Conservation (phyloP, 2,888 invertebrate species). For the Ecliptopera silaceata region DNA sequence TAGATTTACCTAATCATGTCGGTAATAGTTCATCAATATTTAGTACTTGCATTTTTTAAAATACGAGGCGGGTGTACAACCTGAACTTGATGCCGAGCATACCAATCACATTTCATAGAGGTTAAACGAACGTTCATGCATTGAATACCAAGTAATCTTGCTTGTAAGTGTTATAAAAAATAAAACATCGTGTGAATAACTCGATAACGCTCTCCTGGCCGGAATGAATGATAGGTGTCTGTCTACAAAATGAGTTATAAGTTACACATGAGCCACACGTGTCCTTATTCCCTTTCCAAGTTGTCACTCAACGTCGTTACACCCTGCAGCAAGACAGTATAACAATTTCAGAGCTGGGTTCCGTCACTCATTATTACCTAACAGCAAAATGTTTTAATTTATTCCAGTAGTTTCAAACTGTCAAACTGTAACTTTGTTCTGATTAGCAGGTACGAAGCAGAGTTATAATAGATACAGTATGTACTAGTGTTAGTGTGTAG, state of each 20-base stretch:
- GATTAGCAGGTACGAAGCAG: no score
- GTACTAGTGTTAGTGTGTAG: no score
- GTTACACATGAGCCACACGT: conserved; percentile 37
- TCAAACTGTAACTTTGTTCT: no score
- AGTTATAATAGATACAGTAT: no score
- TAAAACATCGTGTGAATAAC: conserved; percentile 14
- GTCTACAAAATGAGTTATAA: conserved; percentile 32
- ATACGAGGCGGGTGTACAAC: no score
- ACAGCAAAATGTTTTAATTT: neutral
- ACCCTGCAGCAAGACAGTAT: conserved; percentile 21
- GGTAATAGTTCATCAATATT: no score
- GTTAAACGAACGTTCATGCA: conserved; percentile 1
- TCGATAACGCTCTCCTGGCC: conserved; percentile 24
- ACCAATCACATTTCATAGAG: no score
- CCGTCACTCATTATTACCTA: conserved; percentile 18
- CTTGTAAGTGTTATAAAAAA: conserved; percentile 7
- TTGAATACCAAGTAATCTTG: conserved; percentile 20
- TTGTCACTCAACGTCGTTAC: conserved; percentile 35
- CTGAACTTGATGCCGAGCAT: no score
- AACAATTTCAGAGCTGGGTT: conserved; percentile 16
- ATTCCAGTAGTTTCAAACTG: neutral
- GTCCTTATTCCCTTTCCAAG: conserved; percentile 32
- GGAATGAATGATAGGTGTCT: conserved; percentile 32
- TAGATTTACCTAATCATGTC: no score
- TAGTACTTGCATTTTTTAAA: no score